These are phyloP conservation scores for Leucozona laternaria DNA, from an alignment of 2,888 invertebrate genomes.

Conservation along the genomic window DNA sequence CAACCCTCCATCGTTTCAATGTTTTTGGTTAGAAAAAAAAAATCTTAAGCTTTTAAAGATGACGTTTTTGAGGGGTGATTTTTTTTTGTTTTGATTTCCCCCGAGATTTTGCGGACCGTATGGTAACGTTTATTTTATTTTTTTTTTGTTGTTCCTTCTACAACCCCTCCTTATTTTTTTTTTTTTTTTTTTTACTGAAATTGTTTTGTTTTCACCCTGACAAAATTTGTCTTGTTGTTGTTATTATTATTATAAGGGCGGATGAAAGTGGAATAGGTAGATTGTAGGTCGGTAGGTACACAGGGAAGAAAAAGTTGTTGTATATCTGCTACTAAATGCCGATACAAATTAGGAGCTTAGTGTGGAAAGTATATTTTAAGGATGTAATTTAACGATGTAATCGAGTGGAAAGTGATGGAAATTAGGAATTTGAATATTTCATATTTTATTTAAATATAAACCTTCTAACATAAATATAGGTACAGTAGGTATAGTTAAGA, in stretches of 20 bases:
- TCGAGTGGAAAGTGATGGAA: conserved; percentile 72
- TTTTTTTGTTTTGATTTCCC: conserved; percentile 63
- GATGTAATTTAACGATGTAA: conserved; percentile 70
- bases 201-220: conserved; percentile 55
- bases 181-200: not conserved
- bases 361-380: conserved; percentile 56
- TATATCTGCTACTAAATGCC: conserved; percentile 59
- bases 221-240: conserved; percentile 25
- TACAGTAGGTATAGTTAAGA: too few species aligned
- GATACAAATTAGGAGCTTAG: conserved; percentile 74
- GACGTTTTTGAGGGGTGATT: conserved; percentile 55
- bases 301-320: not conserved
- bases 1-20: conserved; percentile 39
- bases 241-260: conserved; percentile 33
- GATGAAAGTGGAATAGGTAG: not conserved
- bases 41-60: conserved; percentile 67
- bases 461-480: not conserved
- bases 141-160: not conserved
- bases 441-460: conserved; percentile 44
- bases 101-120: conserved; percentile 58
- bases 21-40: conserved; percentile 34
- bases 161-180: not conserved
- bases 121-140: conserved; percentile 41
- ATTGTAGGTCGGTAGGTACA: too few species aligned
- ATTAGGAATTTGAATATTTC: conserved; percentile 71